These are phyloP conservation scores for Ips typographus DNA, from an alignment of 1,140 invertebrate genomes.

Conservation along the genomic window DNA sequence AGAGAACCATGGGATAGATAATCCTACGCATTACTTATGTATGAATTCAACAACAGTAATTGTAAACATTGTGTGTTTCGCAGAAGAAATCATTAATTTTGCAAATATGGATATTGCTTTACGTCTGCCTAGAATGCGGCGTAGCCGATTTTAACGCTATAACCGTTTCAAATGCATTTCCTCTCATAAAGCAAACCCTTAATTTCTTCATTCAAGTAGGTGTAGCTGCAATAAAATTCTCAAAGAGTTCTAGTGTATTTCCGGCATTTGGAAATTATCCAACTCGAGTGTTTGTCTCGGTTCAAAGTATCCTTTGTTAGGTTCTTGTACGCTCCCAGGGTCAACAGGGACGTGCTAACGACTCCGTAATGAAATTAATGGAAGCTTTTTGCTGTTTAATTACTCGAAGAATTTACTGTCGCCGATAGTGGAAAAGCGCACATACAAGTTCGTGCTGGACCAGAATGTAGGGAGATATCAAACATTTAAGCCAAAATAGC, in stretches of 20 bases:
- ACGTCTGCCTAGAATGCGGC: no score
- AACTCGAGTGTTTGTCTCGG: constrained; percentile 11
- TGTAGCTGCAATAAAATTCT: constrained; percentile 7
- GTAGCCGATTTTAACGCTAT: no score
- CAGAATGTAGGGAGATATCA: neutral
- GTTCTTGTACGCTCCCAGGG: constrained; percentile 25
- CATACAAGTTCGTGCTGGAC: no score
- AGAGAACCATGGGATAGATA: no score
- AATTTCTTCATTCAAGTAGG: constrained; percentile 9
- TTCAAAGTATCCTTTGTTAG: constrained; percentile 25
- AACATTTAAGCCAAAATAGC: neutral
- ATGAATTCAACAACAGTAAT: no score
- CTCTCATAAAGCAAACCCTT: neutral
- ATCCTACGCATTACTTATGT: no score
- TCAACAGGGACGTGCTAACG: constrained; percentile 17
- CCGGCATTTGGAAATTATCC: constrained; percentile 21
- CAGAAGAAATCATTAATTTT: no score
- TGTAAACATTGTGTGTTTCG: no score
- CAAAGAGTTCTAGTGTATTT: constrained; percentile 15
- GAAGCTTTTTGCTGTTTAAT: constrained; percentile 1
- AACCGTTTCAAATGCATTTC: no score
- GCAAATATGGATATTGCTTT: no score
- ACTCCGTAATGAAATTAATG: constrained; percentile 8
- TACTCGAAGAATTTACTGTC: neutral
- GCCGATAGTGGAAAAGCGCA: no score